Evolutionary conservation across 1,140 invertebrate species (phyloP), one percentile per base, ranked within the genome.

Genomic region (Lasioglossum baleicum): DNA sequence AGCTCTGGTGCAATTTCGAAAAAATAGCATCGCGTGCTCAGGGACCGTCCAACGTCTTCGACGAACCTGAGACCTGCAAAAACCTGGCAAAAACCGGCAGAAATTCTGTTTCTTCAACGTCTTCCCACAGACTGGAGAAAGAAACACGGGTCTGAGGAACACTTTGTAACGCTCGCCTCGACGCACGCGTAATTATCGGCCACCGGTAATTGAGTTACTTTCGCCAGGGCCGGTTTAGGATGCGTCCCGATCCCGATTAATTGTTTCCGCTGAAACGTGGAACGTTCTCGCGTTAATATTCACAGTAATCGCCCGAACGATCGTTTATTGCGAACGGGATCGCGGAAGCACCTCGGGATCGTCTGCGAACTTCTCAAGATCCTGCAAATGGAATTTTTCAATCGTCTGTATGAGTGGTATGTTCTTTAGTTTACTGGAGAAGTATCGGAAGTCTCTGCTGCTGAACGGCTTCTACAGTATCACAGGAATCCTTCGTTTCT

Each of bases 121-220:
- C 44, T 48, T 48, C 51, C 13, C 51, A 53, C 51, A 15, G 51
- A 0, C 13, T 3, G 13, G 5, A 53, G 51, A 17, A 53, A 15
- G 15, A 53, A 15, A 7, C 13, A 48, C 20, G 40, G 51, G 51
- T 7, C 51, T 35, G 1, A 5, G 35, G 15, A 53, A 53, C 35
- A 56, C 48, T 53, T 63, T 73, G 56, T n/a, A 42, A 44, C 42
- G 42, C 40, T 42, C 35, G 31, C 35, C 35, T n/a, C 35, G 69
- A 26, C 56, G 15, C 51, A 48, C 40, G 64, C 64, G 64, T 44
- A 40, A 60, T 73, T 63, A 73, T 58, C 58, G 35, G 51, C 13
- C n/a, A n/a, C 22, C 22, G 58, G 20, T 75, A 75, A 75, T 66
- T 75, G 44, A 66, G 63, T 66, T 66, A 75, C 61, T 53, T 17